Conservation (phyloP, 2,113 vertebrate species). For the Dissostichus mawsoni region DNA sequence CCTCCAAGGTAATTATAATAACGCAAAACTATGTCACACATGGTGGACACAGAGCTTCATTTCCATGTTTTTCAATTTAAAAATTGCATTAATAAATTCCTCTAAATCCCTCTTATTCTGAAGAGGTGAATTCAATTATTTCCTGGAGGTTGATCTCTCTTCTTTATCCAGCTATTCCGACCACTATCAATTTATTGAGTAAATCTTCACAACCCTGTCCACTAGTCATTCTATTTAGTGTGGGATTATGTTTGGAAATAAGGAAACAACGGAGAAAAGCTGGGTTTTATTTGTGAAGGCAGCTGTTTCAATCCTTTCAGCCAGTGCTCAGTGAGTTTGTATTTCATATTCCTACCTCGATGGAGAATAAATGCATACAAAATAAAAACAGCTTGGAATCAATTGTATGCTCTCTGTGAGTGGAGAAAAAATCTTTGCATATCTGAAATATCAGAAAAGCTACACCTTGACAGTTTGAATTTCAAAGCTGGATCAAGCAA, state of each 20-base stretch:
- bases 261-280: constrained; percentile 28
- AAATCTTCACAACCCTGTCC: constrained; percentile 69
- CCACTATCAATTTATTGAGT: constrained; percentile 62
- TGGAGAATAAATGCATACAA: constrained; percentile 23
- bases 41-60: constrained; percentile 40
- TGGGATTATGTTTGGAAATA: constrained; percentile 67
- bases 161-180: constrained; percentile 62
- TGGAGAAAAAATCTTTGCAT: not conserved
- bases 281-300: constrained; percentile 29
- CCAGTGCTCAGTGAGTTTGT: constrained; percentile 5
- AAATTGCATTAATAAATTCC: constrained; percentile 26
- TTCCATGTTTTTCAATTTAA: constrained; percentile 54
- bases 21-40: constrained; percentile 30
- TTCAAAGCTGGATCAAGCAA: constrained; percentile 23
- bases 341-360: not conserved
- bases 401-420: constrained; percentile 7
- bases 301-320: constrained; percentile 55
- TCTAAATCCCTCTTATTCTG: constrained; percentile 54
- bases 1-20: constrained; percentile 23
- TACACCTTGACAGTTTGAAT: constrained; percentile 2
- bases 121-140: constrained; percentile 56
- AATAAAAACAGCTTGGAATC: constrained; percentile 33
- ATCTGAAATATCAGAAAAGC: constrained; percentile 20
- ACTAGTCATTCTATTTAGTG: constrained; percentile 69
- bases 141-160: constrained; percentile 47